Evolutionary conservation across 1,140 invertebrate species (phyloP), one percentile per base, ranked within the genome.

Genomic region (Drosophila tsacasi): DNA sequence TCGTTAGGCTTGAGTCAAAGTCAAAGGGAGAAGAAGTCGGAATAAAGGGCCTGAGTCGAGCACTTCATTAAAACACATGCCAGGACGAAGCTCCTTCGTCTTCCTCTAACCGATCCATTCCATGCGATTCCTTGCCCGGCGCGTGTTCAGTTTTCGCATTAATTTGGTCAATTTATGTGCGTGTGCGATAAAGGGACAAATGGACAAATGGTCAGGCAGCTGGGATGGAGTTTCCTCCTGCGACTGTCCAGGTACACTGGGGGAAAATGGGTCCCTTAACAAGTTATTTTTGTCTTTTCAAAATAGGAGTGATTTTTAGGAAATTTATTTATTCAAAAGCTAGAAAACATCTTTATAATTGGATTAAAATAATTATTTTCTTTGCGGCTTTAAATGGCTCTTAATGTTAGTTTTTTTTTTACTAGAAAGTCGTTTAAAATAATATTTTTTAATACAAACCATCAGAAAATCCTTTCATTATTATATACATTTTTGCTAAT

Each of bases 151-250:
- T 80, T 74, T 73, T 81, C 84, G 64, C 81, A 90, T 89, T 89
- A 89, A 89, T 90, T 89, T 90, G 81, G 81, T 84, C 84, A 89
- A 89, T 89, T 89, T 81, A 84, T 84, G 81, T 65, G 65, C 62
- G 58, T 62, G 73, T 75, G 80, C 57, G 77, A 73, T 82, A 77
- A 82, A 49, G 35, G 67, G 61, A 46, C 49, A 60, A 72, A 62
- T 76, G 69, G 66, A 59, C 42, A 59, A 64, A 50, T 74, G 68
- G 50, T 58, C 42, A 59, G 50, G 19, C 64, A 17, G 17, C 13
- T 2, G 21, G 27, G n/a, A 19, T 59, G 42, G 21, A 40, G 42
- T 50, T 50, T 0, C 25, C 35, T 40, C 17, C 15, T 17, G 13
- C 23, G 32, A 66, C 21, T 39, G 21, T 6, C 25, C 25, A 17